phyloP scores from a whole-genome alignment of 2,113 vertebrate genomes.

The Steatornis caripensis region DNA sequence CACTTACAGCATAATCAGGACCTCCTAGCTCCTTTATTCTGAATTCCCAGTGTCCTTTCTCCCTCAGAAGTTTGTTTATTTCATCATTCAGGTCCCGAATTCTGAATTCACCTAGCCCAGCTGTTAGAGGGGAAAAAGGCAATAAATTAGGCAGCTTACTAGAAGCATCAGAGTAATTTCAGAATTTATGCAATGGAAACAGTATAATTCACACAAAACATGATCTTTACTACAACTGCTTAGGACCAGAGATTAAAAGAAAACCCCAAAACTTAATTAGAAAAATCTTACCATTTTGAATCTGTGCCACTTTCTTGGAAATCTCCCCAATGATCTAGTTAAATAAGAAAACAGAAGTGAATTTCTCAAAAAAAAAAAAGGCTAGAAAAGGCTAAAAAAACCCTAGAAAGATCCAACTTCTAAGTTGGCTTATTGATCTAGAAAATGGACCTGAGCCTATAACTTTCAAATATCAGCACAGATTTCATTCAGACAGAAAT shows the following conservation, averaged over 20 bases:
- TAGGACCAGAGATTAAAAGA: not conserved
- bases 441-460: not conserved
- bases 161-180: not conserved
- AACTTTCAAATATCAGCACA: not conserved
- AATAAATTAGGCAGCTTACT: not conserved
- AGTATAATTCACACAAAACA: not conserved
- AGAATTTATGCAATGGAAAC: not conserved
- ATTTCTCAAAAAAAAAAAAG: not conserved
- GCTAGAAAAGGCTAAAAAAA: not conserved
- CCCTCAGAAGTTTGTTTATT: conserved; percentile 96
- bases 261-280: not conserved
- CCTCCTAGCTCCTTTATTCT: conserved; percentile 93
- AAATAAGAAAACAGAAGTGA: not conserved
- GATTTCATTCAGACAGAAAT: not conserved
- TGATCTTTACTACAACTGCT: not conserved
- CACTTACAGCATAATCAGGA: conserved; percentile 87
- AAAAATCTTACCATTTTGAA: conserved; percentile 90
- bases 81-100: conserved; percentile 97
- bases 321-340: conserved; percentile 96
- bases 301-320: conserved; percentile 97
- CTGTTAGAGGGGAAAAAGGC: conserved; percentile 53
- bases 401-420: not conserved
- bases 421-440: not conserved
- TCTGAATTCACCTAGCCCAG: conserved; percentile 94
- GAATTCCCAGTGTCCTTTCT: conserved; percentile 96